Evolutionary conservation across 2,113 vertebrate genomes (phyloP).

Genomic region (Lophotis ruficrista): DNA sequence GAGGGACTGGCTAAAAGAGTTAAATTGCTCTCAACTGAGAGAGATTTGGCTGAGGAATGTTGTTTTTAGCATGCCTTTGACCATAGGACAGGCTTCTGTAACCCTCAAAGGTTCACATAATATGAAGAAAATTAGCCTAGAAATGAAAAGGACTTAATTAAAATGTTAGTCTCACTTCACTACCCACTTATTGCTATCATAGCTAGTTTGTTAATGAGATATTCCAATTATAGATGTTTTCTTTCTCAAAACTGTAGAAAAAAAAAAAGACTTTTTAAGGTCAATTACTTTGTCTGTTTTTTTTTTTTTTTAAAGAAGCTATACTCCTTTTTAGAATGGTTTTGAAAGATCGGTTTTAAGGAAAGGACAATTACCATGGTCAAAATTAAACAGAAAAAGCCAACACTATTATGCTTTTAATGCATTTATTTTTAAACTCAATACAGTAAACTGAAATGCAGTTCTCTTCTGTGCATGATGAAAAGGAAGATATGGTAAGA

Average conservation of each 20-base stretch:
- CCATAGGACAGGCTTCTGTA: conserved; percentile 23
- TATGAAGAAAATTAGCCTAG: conserved; percentile 41
- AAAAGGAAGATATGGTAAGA: not conserved
- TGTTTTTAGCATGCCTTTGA: conserved; percentile 43
- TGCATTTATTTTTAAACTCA: not conserved
- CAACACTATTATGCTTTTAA: not conserved
- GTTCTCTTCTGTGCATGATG: not conserved
- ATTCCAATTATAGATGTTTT: not conserved
- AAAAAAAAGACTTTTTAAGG: not conserved
- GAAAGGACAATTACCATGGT: not conserved
- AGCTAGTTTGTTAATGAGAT: not conserved
- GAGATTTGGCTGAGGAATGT: not conserved
- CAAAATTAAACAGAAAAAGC: not conserved
- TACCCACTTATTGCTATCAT: conserved; percentile 9
- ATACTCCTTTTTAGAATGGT: not conserved
- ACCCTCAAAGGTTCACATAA: not conserved
- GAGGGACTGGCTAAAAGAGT: not conserved
- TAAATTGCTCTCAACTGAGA: not conserved
- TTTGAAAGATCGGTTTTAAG: not conserved
- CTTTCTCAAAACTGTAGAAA: not conserved
- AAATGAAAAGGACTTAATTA: conserved; percentile 62
- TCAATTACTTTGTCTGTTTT: not conserved
- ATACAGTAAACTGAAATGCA: not conserved
- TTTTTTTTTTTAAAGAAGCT: not conserved
- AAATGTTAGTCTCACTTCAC: conserved; percentile 33